These are phyloP conservation scores for Pediacus dermestoides DNA, from an alignment of 2,888 invertebrate species.

Conservation along the genomic window DNA sequence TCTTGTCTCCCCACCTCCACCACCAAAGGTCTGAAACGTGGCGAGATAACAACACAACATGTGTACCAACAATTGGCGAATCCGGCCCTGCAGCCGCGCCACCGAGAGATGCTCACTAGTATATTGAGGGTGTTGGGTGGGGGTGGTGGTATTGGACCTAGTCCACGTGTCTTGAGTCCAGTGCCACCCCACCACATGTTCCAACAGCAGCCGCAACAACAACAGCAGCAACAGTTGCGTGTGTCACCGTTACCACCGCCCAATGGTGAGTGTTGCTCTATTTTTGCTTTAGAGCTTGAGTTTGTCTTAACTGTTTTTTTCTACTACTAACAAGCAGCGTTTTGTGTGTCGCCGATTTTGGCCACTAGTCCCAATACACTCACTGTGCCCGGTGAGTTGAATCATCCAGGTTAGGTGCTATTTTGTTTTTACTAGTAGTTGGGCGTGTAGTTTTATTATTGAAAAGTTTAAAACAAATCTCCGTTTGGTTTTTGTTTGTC, in stretches of 20 bases:
- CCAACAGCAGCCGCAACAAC: constrained; percentile 47
- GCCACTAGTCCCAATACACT: constrained; percentile 65
- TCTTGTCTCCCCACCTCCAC: too few species aligned
- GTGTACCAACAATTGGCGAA: constrained; percentile 73
- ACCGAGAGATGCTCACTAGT: constrained; percentile 67
- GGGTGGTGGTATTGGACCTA: constrained; percentile 38
- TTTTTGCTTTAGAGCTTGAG: constrained; percentile 6
- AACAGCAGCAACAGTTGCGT: constrained; percentile 49
- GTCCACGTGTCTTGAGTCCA: constrained; percentile 46
- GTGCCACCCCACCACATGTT: constrained; percentile 50
- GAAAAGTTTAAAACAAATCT: too few species aligned
- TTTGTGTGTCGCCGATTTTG: constrained; percentile 67
- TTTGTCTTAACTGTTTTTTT: constrained; percentile 11
- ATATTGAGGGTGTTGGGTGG: constrained; percentile 57
- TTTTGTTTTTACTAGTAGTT: constrained; percentile 15
- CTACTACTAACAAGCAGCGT: constrained; percentile 62
- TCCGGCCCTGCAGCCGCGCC: constrained; percentile 69
- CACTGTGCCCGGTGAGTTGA: constrained; percentile 61
- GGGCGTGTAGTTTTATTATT: too few species aligned
- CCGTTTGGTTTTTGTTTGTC: constrained; percentile 3
- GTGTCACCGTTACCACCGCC: constrained; percentile 63
- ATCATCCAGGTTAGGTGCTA: constrained; percentile 20
- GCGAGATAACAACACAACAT: constrained; percentile 72
- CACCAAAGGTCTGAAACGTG: constrained; percentile 64
- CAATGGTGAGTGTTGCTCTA: constrained; percentile 51